Conservation (phyloP, 2,888 invertebrate species). For the Chironomus riparius region DNA sequence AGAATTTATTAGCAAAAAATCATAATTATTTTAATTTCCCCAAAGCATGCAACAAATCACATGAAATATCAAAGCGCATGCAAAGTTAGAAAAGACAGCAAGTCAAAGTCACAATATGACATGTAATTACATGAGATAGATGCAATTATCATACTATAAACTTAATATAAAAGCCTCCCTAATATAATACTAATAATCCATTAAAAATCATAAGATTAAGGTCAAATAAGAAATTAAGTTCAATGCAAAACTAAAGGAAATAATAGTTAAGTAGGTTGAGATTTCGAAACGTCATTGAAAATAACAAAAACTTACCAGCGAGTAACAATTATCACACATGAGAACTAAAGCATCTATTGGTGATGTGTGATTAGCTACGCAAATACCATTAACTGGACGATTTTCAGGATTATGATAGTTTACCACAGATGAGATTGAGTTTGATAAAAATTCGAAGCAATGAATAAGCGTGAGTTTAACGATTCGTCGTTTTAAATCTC, state of each 20-base stretch:
- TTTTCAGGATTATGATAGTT: conserved; percentile 81
- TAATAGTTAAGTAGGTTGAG: background rate
- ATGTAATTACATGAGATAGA: background rate
- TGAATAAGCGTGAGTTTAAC: conserved; percentile 75
- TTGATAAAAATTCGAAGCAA: conserved; percentile 87
- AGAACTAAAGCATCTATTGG: conserved; percentile 96
- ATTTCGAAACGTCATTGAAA: too few relatives aligned
- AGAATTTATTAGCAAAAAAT: conserved; percentile 23
- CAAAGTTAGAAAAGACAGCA: background rate
- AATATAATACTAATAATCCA: conserved; percentile 22
- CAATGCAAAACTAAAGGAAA: background rate
- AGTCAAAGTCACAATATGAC: background rate
- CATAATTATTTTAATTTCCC: background rate
- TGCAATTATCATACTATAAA: background rate
- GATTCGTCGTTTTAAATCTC: conserved; percentile 64
- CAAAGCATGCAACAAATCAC: conserved; percentile 19
- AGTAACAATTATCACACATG: conserved; percentile 95
- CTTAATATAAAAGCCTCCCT: conserved; percentile 1
- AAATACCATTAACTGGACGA: conserved; percentile 73
- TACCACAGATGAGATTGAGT: conserved; percentile 82
- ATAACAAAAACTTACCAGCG: conserved; percentile 88
- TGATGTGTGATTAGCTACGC: conserved; percentile 98
- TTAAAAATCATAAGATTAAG: conserved; percentile 5
- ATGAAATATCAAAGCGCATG: conserved; percentile 17
- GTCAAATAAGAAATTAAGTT: background rate